Conservation (phyloP, 2,797 vertebrate species). For the Myotis myotis region DNA sequence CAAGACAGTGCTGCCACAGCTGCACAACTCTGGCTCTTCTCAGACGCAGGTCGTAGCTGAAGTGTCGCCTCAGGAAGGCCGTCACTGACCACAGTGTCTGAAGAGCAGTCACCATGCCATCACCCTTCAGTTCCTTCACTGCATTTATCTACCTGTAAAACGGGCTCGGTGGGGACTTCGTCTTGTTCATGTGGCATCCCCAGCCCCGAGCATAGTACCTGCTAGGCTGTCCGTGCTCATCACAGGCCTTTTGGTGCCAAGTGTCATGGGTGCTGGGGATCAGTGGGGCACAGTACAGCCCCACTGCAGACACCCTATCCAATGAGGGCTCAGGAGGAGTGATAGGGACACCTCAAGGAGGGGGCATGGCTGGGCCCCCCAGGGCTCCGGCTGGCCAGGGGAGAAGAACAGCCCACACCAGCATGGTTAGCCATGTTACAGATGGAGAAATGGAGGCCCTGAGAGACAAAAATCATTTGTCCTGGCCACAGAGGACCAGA, state of each 20-base stretch:
- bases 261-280: not conserved
- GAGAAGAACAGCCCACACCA: not conserved
- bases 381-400: not conserved
- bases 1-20: not conserved
- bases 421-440: fast-evolving
- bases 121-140: not conserved
- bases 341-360: not conserved
- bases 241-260: not conserved
- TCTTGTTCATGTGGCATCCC: not conserved
- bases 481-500: not conserved
- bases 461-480: not conserved
- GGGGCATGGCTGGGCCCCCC: not conserved
- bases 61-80: not conserved
- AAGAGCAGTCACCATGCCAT: not conserved
- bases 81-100: not conserved
- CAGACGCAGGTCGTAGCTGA: not conserved
- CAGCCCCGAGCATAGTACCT: not conserved
- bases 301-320: too few species aligned
- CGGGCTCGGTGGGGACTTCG: not conserved
- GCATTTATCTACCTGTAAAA: not conserved
- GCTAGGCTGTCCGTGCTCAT: not conserved
- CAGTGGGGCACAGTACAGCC: not conserved
- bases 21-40: not conserved
- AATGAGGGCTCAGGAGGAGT: too few species aligned
- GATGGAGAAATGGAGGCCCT: not conserved